phyloP scores from a whole-genome alignment of 2,113 vertebrate species.

The Crotophaga sulcirostris region DNA sequence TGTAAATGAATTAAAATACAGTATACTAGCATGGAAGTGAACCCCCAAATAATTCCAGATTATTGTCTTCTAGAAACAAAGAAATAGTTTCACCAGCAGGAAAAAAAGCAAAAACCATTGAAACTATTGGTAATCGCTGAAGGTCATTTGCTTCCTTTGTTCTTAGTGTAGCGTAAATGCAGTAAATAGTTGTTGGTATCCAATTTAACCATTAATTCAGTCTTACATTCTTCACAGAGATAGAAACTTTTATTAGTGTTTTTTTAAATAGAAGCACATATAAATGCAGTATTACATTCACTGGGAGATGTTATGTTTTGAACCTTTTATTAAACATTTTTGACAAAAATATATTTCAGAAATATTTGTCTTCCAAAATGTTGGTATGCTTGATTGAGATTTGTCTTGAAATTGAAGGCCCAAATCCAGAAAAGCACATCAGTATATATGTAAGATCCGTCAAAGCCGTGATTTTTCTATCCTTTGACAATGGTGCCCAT shows the following conservation, averaged over 20 bases:
- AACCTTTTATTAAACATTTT: neutral
- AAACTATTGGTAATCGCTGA: neutral
- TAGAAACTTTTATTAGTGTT: neutral
- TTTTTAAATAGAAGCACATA: neutral
- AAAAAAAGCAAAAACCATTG: rapidly evolving
- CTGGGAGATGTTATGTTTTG: neutral
- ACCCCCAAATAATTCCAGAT: neutral
- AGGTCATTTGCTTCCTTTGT: neutral
- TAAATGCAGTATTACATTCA: neutral
- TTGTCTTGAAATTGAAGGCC: neutral
- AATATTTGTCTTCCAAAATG: neutral
- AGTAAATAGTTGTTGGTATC: neutral
- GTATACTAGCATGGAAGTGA: neutral
- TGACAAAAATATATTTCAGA: neutral
- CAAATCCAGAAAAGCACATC: neutral
- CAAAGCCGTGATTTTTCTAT: neutral
- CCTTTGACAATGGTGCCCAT: neutral
- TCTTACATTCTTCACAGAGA: neutral
- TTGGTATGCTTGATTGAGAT: neutral
- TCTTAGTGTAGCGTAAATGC: neutral
- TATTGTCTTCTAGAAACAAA: neutral
- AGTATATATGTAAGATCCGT: neutral
- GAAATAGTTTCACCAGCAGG: neutral
- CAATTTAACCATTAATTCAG: neutral
- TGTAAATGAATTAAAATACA: neutral